A percentile compares a stretch with the other conserved stretches of the same genome.
Conservation (phyloP, 2,113 vertebrate genomes). For the Crotalus horridus region DNA sequence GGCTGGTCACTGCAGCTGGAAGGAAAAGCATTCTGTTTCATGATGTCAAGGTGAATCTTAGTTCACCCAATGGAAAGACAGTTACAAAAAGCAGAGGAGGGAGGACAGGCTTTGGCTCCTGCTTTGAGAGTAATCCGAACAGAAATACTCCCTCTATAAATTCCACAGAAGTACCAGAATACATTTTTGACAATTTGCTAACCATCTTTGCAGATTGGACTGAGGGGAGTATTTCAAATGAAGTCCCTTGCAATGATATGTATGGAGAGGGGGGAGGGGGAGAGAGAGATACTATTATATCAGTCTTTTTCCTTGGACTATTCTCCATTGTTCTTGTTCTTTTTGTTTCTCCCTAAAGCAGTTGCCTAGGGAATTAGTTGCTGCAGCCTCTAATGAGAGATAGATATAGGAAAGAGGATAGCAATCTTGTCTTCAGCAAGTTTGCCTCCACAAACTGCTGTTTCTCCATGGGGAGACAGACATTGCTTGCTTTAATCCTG, state of each 20-base stretch:
- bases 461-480: neutral
- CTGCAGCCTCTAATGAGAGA: neutral
- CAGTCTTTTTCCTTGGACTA: neutral
- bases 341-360: neutral
- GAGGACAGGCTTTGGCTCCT: slow-evolving; percentile 42
- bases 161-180: neutral
- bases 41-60: slow-evolving; percentile 54
- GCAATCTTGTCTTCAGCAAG: neutral
- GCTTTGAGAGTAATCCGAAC: slow-evolving; percentile 41
- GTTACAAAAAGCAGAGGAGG: slow-evolving; percentile 42
- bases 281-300: neutral
- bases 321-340: neutral
- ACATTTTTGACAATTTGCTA: neutral
- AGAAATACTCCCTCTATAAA: neutral
- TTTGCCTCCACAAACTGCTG: neutral
- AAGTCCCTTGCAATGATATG: neutral
- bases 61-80: slow-evolving; percentile 57
- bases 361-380: too few species aligned
- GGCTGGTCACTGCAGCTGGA: slow-evolving; percentile 63
- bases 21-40: slow-evolving; percentile 55
- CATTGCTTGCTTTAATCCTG: neutral
- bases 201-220: neutral
- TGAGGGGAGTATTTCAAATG: neutral
- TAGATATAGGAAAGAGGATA: neutral
- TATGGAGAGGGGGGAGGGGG: too few species aligned